Evolutionary conservation across 2,888 invertebrate genomes (phyloP).

Genomic region (Pristionchus entomophagus): DNA sequence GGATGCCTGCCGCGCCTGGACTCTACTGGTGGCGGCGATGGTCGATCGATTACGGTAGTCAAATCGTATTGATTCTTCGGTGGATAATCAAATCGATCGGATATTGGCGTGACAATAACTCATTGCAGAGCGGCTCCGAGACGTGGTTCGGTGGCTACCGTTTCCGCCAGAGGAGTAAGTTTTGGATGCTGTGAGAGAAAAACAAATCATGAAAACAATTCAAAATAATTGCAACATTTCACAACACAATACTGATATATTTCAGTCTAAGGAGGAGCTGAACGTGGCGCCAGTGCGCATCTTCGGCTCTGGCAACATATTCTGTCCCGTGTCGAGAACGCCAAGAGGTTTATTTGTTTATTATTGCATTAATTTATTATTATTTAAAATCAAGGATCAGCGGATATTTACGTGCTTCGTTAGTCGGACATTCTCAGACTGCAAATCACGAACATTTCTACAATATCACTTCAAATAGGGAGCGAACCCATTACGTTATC

Average conservation of each 20-base stretch:
- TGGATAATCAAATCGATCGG: too few species aligned
- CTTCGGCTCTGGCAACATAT: constrained; percentile 39
- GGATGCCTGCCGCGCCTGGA: constrained; percentile 72
- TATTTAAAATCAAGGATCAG: too few species aligned
- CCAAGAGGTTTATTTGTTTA: too few species aligned
- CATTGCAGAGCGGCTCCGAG: constrained; percentile 61
- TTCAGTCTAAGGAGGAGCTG: constrained; percentile 34
- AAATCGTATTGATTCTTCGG: neutral
- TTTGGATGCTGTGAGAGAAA: neutral
- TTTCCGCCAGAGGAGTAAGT: neutral
- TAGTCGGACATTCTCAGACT: too few species aligned
- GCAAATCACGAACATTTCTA: too few species aligned
- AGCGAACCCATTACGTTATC: too few species aligned
- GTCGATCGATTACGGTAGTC: constrained; percentile 63
- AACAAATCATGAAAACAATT: too few species aligned
- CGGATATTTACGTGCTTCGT: too few species aligned
- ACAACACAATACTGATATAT: too few species aligned
- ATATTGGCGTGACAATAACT: too few species aligned
- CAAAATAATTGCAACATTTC: neutral
- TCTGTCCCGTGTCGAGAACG: neutral
- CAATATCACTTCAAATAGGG: too few species aligned
- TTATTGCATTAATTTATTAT: too few species aligned
- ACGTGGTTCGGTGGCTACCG: constrained; percentile 52
- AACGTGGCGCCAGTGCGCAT: constrained; percentile 40
- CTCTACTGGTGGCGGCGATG: constrained; percentile 69